Conservation (phyloP, 2,888 invertebrate species). For the Phalangium opilio region DNA sequence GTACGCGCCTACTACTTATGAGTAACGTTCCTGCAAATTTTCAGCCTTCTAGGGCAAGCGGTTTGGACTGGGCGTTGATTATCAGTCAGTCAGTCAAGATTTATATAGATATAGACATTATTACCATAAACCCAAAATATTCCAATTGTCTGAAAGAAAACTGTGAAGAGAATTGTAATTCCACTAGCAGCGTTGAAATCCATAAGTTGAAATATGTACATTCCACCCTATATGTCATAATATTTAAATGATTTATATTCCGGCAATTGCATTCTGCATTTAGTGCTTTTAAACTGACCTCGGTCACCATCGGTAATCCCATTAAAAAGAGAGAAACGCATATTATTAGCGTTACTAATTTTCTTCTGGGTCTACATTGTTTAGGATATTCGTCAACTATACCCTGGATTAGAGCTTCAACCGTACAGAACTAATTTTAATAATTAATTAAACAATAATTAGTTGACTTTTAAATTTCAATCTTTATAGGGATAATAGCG, state of each 20-base stretch:
- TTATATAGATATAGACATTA: too few relatives aligned
- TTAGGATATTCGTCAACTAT: constrained; percentile 20
- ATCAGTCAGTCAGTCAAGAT: too few relatives aligned
- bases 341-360: constrained; percentile 42
- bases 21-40: too few relatives aligned
- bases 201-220: constrained; percentile 66
- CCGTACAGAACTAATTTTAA: constrained; percentile 31
- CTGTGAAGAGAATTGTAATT: constrained; percentile 71
- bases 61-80: too few relatives aligned
- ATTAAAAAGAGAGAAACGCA: constrained; percentile 66
- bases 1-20: too few relatives aligned
- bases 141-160: constrained; percentile 76
- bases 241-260: constrained; percentile 3
- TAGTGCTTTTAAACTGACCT: constrained; percentile 29
- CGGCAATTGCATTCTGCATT: too few relatives aligned
- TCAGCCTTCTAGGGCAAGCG: too few relatives aligned
- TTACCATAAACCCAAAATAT: constrained; percentile 71
- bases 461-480: too few relatives aligned
- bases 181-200: constrained; percentile 71
- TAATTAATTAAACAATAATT: background rate
- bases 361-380: constrained; percentile 12
- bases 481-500: too few relatives aligned
- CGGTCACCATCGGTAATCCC: constrained; percentile 73
- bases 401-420: constrained; percentile 20
- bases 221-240: constrained; percentile 47